These are phyloP conservation scores for Chaunax sp. DNA, from an alignment of 2,797 vertebrate species.

Conservation along the genomic window DNA sequence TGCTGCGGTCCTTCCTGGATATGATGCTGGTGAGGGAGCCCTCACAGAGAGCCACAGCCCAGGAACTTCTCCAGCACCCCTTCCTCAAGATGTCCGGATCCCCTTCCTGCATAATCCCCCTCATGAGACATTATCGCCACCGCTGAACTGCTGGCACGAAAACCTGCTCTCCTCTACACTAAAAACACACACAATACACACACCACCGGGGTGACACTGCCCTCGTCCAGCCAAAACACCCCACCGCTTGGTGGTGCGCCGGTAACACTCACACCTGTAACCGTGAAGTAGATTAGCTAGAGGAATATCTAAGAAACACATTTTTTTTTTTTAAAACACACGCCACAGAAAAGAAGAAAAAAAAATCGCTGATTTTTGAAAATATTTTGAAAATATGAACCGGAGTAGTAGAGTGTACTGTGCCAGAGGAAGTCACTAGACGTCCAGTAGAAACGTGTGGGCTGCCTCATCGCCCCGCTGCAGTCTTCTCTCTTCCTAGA, in stretches of 20 bases:
- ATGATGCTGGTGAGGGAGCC: slow-evolving; percentile 97
- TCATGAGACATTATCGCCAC: slow-evolving; percentile 98
- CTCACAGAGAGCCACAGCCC: slow-evolving; percentile 93
- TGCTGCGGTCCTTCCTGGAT: slow-evolving; percentile 94
- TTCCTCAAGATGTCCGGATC: slow-evolving; percentile 95
- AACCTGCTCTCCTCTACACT: slow-evolving; percentile 52
- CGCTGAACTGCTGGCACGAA: slow-evolving; percentile 84
- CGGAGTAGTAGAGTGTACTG: slow-evolving; percentile 51
- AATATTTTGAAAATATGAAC: slow-evolving; percentile 50
- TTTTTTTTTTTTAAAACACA: slow-evolving; percentile 20
- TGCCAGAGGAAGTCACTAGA: slow-evolving; percentile 52
- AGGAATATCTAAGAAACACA: slow-evolving; percentile 66
- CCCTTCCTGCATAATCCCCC: slow-evolving; percentile 95
- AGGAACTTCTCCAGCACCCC: slow-evolving; percentile 92
- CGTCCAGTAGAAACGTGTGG: slow-evolving; percentile 39
- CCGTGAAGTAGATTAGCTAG: slow-evolving; percentile 80
- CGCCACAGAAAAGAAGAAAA: slow-evolving; percentile 54
- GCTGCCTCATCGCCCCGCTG: slow-evolving; percentile 41
- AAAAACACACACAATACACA: slow-evolving; percentile 52
- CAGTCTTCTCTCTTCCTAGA: slow-evolving; percentile 66
- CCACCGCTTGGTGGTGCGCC: slow-evolving; percentile 54
- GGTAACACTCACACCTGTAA: slow-evolving; percentile 79
- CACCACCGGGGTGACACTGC: slow-evolving; percentile 59
- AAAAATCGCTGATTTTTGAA: no score
- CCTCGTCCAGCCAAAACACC: slow-evolving; percentile 65